Evolutionary conservation across 2,888 invertebrate genomes (phyloP).

Genomic region (Gonocerus acuteangulatus): DNA sequence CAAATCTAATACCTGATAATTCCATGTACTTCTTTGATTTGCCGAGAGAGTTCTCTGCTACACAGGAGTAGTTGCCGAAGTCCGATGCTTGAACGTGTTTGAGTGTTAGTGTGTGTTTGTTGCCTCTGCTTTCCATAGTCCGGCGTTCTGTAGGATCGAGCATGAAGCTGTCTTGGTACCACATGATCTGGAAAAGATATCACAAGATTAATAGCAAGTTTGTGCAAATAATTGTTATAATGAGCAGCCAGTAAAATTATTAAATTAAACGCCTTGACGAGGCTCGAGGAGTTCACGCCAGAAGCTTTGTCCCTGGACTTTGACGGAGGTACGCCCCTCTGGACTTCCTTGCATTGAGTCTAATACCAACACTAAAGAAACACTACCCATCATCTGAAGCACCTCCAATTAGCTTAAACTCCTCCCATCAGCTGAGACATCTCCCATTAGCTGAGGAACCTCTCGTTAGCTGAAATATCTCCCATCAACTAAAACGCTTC

Average conservation of each 20-base stretch:
- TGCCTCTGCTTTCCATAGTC: slow-evolving; percentile 60
- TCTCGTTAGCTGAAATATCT: too few species aligned
- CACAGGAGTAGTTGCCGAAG: slow-evolving; percentile 65
- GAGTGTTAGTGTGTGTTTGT: slow-evolving; percentile 59
- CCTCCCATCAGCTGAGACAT: too few species aligned
- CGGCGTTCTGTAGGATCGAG: slow-evolving; percentile 60
- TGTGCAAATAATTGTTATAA: not conserved
- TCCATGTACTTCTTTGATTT: slow-evolving; percentile 62
- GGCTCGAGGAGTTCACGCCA: not conserved
- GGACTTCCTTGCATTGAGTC: too few species aligned
- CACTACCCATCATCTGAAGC: too few species aligned
- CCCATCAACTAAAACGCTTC: too few species aligned
- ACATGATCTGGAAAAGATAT: slow-evolving; percentile 54
- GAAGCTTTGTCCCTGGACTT: not conserved
- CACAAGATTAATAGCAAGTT: not conserved
- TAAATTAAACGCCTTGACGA: not conserved
- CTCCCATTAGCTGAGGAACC: too few species aligned
- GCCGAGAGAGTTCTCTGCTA: slow-evolving; percentile 62
- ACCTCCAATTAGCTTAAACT: too few species aligned
- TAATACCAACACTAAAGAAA: too few species aligned
- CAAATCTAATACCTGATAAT: slow-evolving; percentile 49
- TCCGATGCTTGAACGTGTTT: slow-evolving; percentile 61
- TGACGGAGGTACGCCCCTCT: too few species aligned
- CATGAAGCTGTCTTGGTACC: slow-evolving; percentile 64
- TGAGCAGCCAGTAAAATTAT: not conserved